A percentile compares a stretch with the other conserved stretches of the same genome.
Evolutionary conservation across 2,113 vertebrate genomes (phyloP).

Genomic region (Callipepla californica): DNA sequence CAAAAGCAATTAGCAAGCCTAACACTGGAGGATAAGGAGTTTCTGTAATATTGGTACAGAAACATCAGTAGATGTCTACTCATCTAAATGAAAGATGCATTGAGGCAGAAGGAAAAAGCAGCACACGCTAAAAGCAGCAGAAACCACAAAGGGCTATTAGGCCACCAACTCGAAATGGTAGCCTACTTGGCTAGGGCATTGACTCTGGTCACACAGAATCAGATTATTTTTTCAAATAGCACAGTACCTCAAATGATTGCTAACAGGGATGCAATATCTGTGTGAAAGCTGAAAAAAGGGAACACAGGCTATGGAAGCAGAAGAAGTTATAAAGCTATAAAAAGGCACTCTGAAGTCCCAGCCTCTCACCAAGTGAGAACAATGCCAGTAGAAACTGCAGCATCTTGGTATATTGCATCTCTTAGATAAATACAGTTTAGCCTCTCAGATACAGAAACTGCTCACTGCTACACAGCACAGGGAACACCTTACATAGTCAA

Average conservation of each 20-base stretch:
- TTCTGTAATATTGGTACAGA: not conserved
- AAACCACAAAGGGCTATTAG: not conserved
- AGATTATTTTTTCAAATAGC: not conserved
- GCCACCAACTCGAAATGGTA: not conserved
- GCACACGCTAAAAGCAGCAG: not conserved
- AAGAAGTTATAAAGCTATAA: not conserved
- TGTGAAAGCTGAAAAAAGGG: not conserved
- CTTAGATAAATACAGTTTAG: not conserved
- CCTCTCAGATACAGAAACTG: not conserved
- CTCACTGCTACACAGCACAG: not conserved
- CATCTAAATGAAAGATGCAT: not conserved
- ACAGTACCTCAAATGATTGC: not conserved
- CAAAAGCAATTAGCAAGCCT: not conserved
- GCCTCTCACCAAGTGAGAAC: not conserved
- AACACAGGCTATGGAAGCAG: not conserved
- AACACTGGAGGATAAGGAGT: not conserved
- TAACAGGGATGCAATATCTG: not conserved
- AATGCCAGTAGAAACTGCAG: not conserved
- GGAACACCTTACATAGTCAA: not conserved
- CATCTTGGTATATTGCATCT: not conserved
- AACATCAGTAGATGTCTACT: not conserved
- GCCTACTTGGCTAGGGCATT: not conserved
- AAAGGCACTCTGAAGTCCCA: not conserved
- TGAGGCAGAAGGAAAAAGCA: not conserved
- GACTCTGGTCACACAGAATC: not conserved